Conservation (phyloP, 2,888 invertebrate genomes). For the Balanococcus diminutus region DNA sequence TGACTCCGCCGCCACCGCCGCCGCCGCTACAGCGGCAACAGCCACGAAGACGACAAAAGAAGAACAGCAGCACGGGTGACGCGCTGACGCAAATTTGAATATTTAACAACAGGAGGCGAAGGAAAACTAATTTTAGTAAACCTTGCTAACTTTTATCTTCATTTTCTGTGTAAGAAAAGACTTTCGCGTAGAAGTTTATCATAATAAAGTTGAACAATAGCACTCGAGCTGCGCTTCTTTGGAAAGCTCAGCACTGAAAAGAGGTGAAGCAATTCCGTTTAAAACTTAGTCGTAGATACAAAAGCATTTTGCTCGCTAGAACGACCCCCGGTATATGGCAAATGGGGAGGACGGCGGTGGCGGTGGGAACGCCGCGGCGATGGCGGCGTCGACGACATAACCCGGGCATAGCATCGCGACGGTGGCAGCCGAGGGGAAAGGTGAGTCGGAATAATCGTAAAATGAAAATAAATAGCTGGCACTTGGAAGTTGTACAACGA, state of each 20-base stretch:
- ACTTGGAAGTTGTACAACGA: conserved; percentile 20
- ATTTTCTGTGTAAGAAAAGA: conserved; percentile 46
- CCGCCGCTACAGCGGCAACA: neutral
- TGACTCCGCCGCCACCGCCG: neutral
- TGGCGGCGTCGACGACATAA: neutral
- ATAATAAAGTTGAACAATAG: conserved; percentile 53
- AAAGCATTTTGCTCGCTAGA: conserved; percentile 54
- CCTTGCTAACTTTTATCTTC: conserved; percentile 51
- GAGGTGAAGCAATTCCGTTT: conserved; percentile 54
- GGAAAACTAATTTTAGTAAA: conserved; percentile 37
- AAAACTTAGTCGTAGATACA: conserved; percentile 54
- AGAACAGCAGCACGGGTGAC: too few relatives aligned
- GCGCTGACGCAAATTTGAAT: conserved; percentile 23
- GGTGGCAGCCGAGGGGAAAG: neutral
- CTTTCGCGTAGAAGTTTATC: conserved; percentile 48
- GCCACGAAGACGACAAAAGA: neutral
- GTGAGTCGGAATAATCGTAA: conserved; percentile 46
- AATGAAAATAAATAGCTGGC: conserved; percentile 55
- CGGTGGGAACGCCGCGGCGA: neutral
- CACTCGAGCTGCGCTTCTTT: conserved; percentile 47
- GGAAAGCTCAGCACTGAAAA: conserved; percentile 37
- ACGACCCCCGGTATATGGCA: conserved; percentile 24
- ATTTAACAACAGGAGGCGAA: neutral
- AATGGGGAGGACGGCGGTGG: neutral
- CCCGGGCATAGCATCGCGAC: too few relatives aligned